Evolutionary conservation across 2,888 invertebrate genomes (phyloP).

Genomic region (Piscicola geometra): DNA sequence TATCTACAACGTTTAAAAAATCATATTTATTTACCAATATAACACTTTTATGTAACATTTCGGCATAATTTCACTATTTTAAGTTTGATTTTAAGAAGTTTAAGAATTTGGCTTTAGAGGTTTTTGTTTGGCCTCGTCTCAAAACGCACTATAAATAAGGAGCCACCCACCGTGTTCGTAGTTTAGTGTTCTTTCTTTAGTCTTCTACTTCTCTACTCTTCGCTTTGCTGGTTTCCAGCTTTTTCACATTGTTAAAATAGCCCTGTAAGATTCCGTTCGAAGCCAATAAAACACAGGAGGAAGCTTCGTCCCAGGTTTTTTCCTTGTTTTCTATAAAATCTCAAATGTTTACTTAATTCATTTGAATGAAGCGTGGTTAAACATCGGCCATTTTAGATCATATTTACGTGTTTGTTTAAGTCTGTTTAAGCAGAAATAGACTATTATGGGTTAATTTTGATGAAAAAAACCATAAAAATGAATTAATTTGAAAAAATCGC

Average conservation of each 20-base stretch:
- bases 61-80: too few species aligned
- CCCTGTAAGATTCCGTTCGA: slow-evolving; percentile 37
- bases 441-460: not conserved
- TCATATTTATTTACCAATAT: too few species aligned
- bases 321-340: slow-evolving; percentile 12
- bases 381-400: not conserved
- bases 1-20: too few species aligned
- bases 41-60: too few species aligned
- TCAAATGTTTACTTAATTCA: not conserved
- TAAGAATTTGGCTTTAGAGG: too few species aligned
- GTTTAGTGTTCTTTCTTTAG: too few species aligned
- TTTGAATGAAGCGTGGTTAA: not conserved
- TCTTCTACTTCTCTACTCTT: not conserved
- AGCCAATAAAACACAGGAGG: slow-evolving; percentile 34
- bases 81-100: too few species aligned
- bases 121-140: too few species aligned
- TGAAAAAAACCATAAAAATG: too few species aligned
- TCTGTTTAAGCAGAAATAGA: not conserved
- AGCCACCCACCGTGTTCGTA: too few species aligned
- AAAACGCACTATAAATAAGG: too few species aligned
- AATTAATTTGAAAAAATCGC: too few species aligned
- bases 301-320: slow-evolving; percentile 37
- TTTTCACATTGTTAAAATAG: slow-evolving; percentile 26
- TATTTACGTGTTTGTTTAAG: not conserved
- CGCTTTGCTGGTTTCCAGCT: not conserved